A percentile compares a stretch with the other conserved stretches of the same genome.
phyloP scores from a whole-genome alignment of 2,113 vertebrate species.

The Myrmecophaga tridactyla region DNA sequence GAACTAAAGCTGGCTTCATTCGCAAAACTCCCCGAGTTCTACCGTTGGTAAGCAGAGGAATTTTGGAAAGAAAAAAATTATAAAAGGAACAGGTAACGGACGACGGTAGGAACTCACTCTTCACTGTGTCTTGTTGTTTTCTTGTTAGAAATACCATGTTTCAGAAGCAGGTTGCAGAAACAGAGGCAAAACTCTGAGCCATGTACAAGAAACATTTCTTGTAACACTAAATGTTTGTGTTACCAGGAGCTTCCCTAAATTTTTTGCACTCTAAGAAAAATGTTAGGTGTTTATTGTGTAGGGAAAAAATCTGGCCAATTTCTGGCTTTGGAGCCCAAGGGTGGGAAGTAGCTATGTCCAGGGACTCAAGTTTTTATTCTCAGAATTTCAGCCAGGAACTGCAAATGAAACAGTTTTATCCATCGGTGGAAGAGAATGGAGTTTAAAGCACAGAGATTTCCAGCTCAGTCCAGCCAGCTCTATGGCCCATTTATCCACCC shows the following conservation, averaged over 20 bases:
- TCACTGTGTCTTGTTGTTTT: not conserved
- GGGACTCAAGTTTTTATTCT: not conserved
- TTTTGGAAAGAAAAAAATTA: not conserved
- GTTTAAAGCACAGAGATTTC: not conserved
- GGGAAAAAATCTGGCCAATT: not conserved
- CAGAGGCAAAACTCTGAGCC: not conserved
- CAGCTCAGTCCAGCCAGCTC: not conserved
- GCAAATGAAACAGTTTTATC: not conserved
- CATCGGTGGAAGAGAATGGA: not conserved
- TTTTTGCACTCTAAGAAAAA: not conserved
- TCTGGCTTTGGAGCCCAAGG: not conserved
- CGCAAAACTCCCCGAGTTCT: not conserved
- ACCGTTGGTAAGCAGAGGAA: not conserved
- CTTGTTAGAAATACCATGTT: not conserved
- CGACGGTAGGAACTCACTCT: not conserved
- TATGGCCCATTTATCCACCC: not conserved
- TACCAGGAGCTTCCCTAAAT: not conserved
- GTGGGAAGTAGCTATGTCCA: not conserved
- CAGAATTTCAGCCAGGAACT: not conserved
- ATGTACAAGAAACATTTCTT: not conserved
- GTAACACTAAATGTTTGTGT: not conserved
- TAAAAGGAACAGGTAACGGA: not conserved
- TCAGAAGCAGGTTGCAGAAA: conserved; percentile 12
- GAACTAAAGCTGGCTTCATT: not conserved
- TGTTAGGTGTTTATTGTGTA: not conserved